Evolutionary conservation across 2,888 invertebrate species (phyloP).

Genomic region (Caenorhabditis imperialis): DNA sequence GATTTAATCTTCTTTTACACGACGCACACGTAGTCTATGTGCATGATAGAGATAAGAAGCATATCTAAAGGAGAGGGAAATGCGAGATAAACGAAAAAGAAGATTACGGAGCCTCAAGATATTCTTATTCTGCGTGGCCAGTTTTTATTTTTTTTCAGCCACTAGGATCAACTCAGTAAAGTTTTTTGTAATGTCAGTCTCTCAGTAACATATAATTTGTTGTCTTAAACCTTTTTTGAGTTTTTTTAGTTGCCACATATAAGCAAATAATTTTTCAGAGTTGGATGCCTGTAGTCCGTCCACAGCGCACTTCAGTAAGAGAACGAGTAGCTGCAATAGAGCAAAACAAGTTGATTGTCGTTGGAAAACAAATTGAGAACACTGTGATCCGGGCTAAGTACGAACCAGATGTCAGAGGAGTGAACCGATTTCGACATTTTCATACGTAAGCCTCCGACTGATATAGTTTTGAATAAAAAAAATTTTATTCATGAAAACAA

Average conservation of each 20-base stretch:
- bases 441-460: slow-evolving; percentile 73
- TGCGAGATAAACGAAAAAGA: slow-evolving; percentile 9
- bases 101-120: slow-evolving; percentile 11
- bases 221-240: too few relatives aligned
- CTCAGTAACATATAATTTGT: too few relatives aligned
- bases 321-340: slow-evolving; percentile 62
- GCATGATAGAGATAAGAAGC: slow-evolving; percentile 27
- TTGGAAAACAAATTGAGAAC: slow-evolving; percentile 33
- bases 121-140: not conserved
- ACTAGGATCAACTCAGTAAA: too few relatives aligned
- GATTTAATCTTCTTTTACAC: slow-evolving; percentile 42
- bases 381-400: slow-evolving; percentile 69
- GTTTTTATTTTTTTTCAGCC: slow-evolving; percentile 18
- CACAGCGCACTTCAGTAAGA: slow-evolving; percentile 51
- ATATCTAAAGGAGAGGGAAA: slow-evolving; percentile 4
- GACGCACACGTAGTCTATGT: slow-evolving; percentile 15
- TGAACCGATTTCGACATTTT: slow-evolving; percentile 75
- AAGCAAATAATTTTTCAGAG: too few relatives aligned
- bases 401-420: slow-evolving; percentile 70
- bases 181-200: too few relatives aligned
- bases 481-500: too few relatives aligned
- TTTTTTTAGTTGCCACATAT: too few relatives aligned
- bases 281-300: slow-evolving; percentile 49
- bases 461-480: not conserved
- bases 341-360: slow-evolving; percentile 26